phyloP scores from a whole-genome alignment of 2,113 vertebrate species.

The Progne subis region DNA sequence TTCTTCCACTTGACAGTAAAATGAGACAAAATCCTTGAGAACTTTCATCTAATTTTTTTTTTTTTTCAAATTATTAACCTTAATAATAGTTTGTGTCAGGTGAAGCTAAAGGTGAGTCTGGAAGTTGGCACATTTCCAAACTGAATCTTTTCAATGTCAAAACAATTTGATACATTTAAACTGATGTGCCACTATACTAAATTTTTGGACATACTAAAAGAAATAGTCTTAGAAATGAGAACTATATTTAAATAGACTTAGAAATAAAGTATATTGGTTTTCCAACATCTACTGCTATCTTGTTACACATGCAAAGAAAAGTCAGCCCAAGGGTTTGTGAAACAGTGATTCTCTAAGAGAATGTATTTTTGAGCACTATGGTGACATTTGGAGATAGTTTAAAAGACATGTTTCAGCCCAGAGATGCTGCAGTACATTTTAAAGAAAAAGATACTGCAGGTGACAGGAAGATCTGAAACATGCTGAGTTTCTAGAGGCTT shows the following conservation, averaged over 20 bases:
- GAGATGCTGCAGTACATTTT: background rate
- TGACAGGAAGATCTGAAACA: background rate
- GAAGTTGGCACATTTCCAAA: background rate
- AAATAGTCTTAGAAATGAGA: background rate
- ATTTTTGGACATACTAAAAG: background rate
- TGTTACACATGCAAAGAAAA: background rate
- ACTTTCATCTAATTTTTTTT: background rate
- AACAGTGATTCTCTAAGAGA: background rate
- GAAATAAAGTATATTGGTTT: background rate
- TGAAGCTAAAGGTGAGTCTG: background rate
- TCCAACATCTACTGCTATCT: background rate
- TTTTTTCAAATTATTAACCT: background rate
- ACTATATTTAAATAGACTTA: background rate
- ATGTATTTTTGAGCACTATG: background rate
- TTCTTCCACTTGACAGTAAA: background rate
- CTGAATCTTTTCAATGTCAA: background rate
- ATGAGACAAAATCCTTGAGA: background rate
- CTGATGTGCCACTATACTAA: background rate
- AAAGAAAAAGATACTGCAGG: background rate
- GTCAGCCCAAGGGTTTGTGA: background rate
- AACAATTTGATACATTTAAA: background rate
- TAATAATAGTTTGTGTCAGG: background rate
- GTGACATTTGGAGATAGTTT: background rate
- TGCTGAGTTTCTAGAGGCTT: background rate
- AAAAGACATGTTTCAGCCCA: background rate